These are phyloP conservation scores for Pithys albifrons DNA, from an alignment of 2,113 vertebrate species.

Conservation along the genomic window DNA sequence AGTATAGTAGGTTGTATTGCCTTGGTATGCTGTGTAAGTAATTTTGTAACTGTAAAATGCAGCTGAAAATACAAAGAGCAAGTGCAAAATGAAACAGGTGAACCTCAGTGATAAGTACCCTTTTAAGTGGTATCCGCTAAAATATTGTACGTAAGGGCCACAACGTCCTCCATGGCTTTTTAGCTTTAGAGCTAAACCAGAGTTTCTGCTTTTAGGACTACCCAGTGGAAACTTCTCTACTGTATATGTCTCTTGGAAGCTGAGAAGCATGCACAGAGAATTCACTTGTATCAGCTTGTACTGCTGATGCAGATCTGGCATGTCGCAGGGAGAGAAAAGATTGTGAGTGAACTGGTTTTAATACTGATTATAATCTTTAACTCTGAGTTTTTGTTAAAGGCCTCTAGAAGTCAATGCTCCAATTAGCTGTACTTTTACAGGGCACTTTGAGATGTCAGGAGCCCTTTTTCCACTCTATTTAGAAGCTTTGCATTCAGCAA, in stretches of 20 bases:
- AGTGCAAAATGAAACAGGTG: neutral
- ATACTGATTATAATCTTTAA: neutral
- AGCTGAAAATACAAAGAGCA: neutral
- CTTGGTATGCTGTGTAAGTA: neutral
- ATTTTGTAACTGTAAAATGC: neutral
- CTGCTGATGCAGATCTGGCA: neutral
- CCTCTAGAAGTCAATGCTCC: neutral
- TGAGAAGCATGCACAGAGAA: neutral
- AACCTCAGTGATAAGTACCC: neutral
- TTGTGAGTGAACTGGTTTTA: neutral
- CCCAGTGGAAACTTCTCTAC: fast-evolving
- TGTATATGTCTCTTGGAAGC: neutral
- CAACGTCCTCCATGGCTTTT: neutral
- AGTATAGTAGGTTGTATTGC: neutral
- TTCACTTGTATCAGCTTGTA: neutral
- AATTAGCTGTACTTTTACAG: neutral
- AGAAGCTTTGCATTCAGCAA: neutral
- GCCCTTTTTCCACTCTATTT: neutral
- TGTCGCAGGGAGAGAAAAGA: neutral
- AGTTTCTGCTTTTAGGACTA: neutral
- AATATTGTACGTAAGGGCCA: neutral
- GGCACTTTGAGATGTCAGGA: neutral
- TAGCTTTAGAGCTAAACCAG: neutral
- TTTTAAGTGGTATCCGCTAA: neutral
- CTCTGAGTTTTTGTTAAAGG: neutral